These are phyloP conservation scores for Aepyceros melampus DNA, from an alignment of 2,113 vertebrate species.

Conservation along the genomic window DNA sequence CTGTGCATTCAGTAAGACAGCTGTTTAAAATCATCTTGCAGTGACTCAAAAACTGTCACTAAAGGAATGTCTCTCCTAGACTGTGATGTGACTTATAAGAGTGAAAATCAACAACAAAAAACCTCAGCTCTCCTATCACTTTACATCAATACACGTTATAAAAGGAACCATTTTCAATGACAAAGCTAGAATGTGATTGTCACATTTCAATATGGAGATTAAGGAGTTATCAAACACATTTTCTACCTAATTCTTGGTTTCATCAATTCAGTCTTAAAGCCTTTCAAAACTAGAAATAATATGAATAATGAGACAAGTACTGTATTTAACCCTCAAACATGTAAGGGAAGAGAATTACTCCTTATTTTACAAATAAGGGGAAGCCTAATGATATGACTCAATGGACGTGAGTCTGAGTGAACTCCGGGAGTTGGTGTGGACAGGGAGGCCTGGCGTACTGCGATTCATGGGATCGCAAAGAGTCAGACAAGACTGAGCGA, in stretches of 20 bases:
- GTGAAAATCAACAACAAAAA: background rate
- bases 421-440: too few species aligned
- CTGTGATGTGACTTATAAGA: background rate
- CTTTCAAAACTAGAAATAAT: background rate
- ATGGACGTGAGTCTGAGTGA: too few species aligned
- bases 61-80: background rate
- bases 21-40: background rate
- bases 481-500: too few species aligned
- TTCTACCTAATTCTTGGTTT: background rate
- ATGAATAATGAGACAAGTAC: background rate
- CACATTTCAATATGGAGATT: background rate
- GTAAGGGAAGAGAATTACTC: background rate
- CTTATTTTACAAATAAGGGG: background rate
- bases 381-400: background rate
- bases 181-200: background rate
- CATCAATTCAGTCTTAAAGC: background rate
- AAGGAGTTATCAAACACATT: background rate
- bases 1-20: background rate
- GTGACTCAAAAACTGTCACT: background rate
- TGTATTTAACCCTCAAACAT: background rate
- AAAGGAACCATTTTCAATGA: background rate
- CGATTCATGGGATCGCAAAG: too few species aligned
- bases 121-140: background rate
- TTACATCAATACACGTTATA: background rate
- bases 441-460: too few species aligned